Base-by-base conservation (phyloP, 2,113 vertebrate species). In the Mesocricetus auratus region DNA sequence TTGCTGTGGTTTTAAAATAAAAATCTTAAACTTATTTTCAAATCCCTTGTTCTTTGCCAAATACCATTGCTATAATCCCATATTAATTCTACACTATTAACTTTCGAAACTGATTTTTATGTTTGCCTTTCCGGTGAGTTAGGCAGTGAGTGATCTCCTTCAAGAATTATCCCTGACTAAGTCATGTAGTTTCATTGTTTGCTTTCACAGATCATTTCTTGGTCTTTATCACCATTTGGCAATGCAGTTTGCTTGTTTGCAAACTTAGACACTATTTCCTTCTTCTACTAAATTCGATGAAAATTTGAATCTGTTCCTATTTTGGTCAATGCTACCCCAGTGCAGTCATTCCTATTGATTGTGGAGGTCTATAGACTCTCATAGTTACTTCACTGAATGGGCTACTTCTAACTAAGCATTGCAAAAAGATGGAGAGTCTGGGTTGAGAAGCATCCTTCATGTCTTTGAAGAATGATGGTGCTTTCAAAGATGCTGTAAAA, bases 101-200 rank as follows among this genome's bases (percentile, higher is more conserved):
- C 60, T 86, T 86, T 96, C 69, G 21, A 91, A 75, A 86, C 26
- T 39, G 7, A 1, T 71, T 53, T 56, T 58, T 58, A 26, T 62
- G 95, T 75, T 69, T 53, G n/a, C 26, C 71, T 75, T 92, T 93
- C 68, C 68, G 87, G 19, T 74, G 60, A 66, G 31, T 62, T 96
- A 86, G 16, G 24, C 12, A 53, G 22, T 66, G 29, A 64, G 24
- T 13, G 24, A n/a, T 58, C 81, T 91, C 33, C 21, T 89, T 45
- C n/a, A 16, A 93, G 45, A 82, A 3, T 24, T 71, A 15, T 95
- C 36, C 2, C 16, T 82, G 31, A n/a, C 17, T 12, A 62, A 73
- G 4, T 89, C 3, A 5, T 8, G 21, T 6, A 53, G 24, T 16
- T 22, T 16, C 16, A n/a, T 8, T 13, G 15, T 79, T 90, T 69